Conservation (phyloP, 1,140 invertebrate species). For the Neodiprion pinetum region DNA sequence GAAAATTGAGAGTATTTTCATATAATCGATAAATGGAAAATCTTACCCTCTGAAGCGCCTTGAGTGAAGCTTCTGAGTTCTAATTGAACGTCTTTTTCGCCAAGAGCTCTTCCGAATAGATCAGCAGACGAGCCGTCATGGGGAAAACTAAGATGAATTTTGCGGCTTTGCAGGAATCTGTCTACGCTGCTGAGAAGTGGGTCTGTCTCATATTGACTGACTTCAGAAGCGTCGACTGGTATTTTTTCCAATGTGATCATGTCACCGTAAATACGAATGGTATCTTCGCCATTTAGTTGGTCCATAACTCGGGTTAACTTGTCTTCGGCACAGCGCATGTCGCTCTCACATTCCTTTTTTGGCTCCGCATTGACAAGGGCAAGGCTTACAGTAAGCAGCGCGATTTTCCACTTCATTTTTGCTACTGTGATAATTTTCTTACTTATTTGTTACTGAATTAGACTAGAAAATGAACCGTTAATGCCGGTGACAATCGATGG, state of each 20-base stretch:
- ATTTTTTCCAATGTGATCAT: constrained; percentile 52
- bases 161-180: constrained; percentile 47
- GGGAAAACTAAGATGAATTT: constrained; percentile 47
- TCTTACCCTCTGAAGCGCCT: constrained; percentile 56
- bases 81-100: constrained; percentile 47
- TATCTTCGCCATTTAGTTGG: constrained; percentile 42
- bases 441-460: constrained; percentile 26
- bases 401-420: constrained; percentile 30
- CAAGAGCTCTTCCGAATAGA: constrained; percentile 53
- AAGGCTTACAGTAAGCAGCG: not conserved
- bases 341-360: constrained; percentile 17
- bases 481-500: not conserved
- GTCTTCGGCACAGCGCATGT: constrained; percentile 35
- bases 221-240: constrained; percentile 20
- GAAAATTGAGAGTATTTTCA: no score
- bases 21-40: not conserved
- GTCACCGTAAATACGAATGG: constrained; percentile 47
- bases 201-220: constrained; percentile 32
- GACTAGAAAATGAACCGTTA: not conserved
- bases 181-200: constrained; percentile 51
- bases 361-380: constrained; percentile 20
- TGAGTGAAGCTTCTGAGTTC: constrained; percentile 43
- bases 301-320: constrained; percentile 48
- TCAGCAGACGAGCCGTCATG: constrained; percentile 52
- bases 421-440: constrained; percentile 26